These are phyloP conservation scores for Girardinichthys multiradiatus DNA, from an alignment of 2,113 vertebrate species.

Conservation along the genomic window DNA sequence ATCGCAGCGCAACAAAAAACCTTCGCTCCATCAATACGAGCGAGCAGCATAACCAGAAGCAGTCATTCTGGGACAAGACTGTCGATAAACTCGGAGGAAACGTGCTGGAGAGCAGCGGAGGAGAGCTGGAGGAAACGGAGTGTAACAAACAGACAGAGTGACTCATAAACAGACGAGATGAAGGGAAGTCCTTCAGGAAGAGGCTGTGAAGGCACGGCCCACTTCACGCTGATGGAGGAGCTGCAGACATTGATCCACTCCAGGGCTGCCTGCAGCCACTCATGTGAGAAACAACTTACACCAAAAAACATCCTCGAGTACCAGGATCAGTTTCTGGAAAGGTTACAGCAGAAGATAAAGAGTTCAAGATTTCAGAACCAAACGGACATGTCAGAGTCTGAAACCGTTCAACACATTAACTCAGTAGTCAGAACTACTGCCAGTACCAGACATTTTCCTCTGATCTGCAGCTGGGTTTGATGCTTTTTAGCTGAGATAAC, in stretches of 20 bases:
- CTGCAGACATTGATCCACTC: not conserved
- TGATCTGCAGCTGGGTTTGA: too few relatives aligned
- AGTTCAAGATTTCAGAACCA: too few relatives aligned
- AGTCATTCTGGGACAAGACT: not conserved
- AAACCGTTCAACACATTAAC: too few relatives aligned
- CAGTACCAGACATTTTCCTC: too few relatives aligned
- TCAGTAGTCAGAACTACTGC: too few relatives aligned
- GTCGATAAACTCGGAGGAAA: constrained; percentile 10
- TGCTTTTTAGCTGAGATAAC: too few relatives aligned
- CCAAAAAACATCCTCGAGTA: too few relatives aligned
- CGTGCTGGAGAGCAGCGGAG: constrained; percentile 6
- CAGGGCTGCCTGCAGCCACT: not conserved
- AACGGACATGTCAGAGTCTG: too few relatives aligned
- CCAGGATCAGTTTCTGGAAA: too few relatives aligned
- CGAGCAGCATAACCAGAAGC: constrained; percentile 2
- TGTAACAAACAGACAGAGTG: not conserved
- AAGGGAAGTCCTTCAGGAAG: constrained; percentile 2
- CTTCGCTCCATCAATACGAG: not conserved
- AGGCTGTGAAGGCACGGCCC: constrained; percentile 6
- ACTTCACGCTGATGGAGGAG: constrained; percentile 6
- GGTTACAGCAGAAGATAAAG: too few relatives aligned
- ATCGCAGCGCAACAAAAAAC: constrained; percentile 8
- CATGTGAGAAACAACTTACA: not conserved
- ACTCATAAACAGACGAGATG: constrained; percentile 2
- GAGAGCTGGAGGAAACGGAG: not conserved